These are phyloP conservation scores for Hirtodrosophila histrioides DNA, from an alignment of 2,888 invertebrate species.

Conservation along the genomic window DNA sequence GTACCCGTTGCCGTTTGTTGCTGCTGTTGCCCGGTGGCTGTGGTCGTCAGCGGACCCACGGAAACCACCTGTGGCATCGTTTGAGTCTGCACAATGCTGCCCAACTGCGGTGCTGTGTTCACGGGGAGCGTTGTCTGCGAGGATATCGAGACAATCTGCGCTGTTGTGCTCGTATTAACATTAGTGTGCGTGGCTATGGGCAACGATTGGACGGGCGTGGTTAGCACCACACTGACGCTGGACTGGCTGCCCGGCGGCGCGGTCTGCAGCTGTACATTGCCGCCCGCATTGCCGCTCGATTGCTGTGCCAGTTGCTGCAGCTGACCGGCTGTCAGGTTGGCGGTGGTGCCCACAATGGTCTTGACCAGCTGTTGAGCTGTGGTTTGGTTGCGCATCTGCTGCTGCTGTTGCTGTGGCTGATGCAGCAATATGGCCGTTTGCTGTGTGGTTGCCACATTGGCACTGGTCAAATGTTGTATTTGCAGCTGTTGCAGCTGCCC, in stretches of 20 bases:
- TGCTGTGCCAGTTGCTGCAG: constrained; percentile 85
- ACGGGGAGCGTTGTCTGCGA: constrained; percentile 81
- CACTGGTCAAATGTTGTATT: constrained; percentile 73
- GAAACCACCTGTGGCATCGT: constrained; percentile 84
- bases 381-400: constrained; percentile 57
- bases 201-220: constrained; percentile 82
- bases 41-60: constrained; percentile 84
- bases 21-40: constrained; percentile 75
- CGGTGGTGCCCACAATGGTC: constrained; percentile 81
- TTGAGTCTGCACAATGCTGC: constrained; percentile 83
- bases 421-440: constrained; percentile 81
- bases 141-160: constrained; percentile 84
- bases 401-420: constrained; percentile 48
- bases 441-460: constrained; percentile 59
- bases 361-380: constrained; percentile 82
- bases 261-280: constrained; percentile 71
- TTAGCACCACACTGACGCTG: constrained; percentile 84
- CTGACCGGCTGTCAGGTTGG: constrained; percentile 84
- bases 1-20: constrained; percentile 71
- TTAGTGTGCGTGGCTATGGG: constrained; percentile 73
- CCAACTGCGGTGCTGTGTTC: constrained; percentile 76
- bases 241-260: constrained; percentile 72
- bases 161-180: constrained; percentile 49
- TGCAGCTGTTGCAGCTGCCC: constrained; percentile 78
- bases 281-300: constrained; percentile 49